phyloP scores from a whole-genome alignment of 2,797 vertebrate genomes.

The Morus bassanus region DNA sequence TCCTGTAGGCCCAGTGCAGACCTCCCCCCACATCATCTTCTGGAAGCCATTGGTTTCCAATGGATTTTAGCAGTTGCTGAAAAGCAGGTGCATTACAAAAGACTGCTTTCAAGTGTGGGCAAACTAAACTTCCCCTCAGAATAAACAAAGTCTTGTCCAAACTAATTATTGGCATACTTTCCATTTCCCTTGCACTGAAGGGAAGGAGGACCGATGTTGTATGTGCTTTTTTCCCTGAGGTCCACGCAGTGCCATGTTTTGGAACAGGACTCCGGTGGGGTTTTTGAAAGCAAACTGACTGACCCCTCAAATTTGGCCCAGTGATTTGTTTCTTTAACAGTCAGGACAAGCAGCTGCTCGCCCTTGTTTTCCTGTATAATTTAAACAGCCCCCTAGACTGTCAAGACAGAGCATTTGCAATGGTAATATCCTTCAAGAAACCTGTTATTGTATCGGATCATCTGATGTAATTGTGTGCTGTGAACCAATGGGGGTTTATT shows the following conservation, averaged over 20 bases:
- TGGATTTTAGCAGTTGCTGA: not conserved
- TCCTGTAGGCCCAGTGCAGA: not conserved
- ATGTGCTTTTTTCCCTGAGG: not conserved
- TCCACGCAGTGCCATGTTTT: not conserved
- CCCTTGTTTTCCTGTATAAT: constrained; percentile 8
- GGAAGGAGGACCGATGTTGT: not conserved
- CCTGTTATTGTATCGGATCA: not conserved
- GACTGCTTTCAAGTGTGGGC: not conserved
- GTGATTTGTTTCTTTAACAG: not conserved
- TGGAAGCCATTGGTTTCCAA: not conserved
- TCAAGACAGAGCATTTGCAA: not conserved
- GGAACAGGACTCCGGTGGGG: not conserved
- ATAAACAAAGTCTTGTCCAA: not conserved
- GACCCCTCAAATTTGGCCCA: not conserved
- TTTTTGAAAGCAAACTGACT: not conserved
- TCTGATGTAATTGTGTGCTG: not conserved
- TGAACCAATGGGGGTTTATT: constrained; percentile 9
- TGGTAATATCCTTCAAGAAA: not conserved
- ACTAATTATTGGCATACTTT: not conserved
- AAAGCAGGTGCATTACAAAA: not conserved
- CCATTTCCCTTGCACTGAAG: not conserved
- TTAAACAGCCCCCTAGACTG: not conserved
- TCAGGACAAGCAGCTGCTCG: not conserved
- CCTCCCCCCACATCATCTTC: not conserved
- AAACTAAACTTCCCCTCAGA: not conserved